Evolutionary conservation across 1,140 invertebrate species (phyloP), one percentile per base, ranked within the genome.

Genomic region (Lasioglossum albipes): DNA sequence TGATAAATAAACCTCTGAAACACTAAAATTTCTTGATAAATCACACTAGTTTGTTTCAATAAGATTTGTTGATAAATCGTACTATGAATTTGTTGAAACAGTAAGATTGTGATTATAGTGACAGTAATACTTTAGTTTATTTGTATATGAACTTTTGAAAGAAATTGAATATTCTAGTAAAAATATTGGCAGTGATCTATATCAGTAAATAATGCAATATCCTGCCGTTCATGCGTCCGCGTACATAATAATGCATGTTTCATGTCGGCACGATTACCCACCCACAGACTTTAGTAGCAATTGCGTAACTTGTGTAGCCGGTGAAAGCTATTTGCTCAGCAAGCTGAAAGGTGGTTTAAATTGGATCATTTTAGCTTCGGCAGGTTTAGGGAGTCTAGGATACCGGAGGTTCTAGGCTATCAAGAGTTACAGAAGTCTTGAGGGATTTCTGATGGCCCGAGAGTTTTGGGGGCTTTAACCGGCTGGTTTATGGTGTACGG

Each of bases 321-420:
- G 18, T n/a, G n/a, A n/a, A 59, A 59, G 57, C 57, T 59, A 59
- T 59, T 20, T 59, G 20, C 18, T n/a, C 18, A 6, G n/a, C 57
- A 59, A 6, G 57, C 57, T n/a, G 57, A n/a, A 59, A n/a, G 57
- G 18, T 59, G n/a, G 57, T 20, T 59, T 9, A 59, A 59, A 59
- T 59, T 59, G 18, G 57, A n/a, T n/a, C n/a, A 59, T 59, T n/a
- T 59, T 59, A n/a, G 57, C 57, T n/a, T n/a, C n/a, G 57, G n/a
- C n/a, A 59, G 57, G 18, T 59, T 59, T 59, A 7, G 57, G 18
- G n/a, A 20, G 18, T 20, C 57, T n/a, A 59, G n/a, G 18, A n/a
- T 59, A 2, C 2, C 18, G 7, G 20, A n/a, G n/a, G 57, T n/a
- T 59, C n/a, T n/a, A 9, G 20, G n/a, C 20, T n/a, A n/a, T n/a